Percentiles rank a stretch among this genome's conserved stretches.
phyloP scores from a whole-genome alignment of 23 tunicate species.

The Styela clava region DNA sequence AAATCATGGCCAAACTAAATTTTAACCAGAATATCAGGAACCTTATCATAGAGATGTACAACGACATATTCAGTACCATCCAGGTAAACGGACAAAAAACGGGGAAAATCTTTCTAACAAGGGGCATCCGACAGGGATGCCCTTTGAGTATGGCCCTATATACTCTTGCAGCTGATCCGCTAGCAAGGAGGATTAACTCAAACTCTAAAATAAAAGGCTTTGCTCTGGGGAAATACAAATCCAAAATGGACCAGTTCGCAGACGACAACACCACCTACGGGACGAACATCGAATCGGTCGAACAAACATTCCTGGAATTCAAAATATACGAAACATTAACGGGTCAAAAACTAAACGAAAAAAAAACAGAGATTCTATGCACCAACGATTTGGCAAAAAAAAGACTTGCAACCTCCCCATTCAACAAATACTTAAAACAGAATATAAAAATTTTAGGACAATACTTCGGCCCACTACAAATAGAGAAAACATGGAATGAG shows the following conservation, averaged over 20 bases:
- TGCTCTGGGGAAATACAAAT: background rate
- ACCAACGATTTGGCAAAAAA: background rate
- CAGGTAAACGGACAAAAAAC: slow-evolving; percentile 9
- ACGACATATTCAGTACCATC: slow-evolving; percentile 13
- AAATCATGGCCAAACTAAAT: background rate
- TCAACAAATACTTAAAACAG: background rate
- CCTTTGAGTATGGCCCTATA: slow-evolving; percentile 21
- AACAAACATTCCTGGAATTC: background rate
- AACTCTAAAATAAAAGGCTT: background rate
- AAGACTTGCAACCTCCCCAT: background rate
- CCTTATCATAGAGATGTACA: slow-evolving; percentile 13
- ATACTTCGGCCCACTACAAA: background rate
- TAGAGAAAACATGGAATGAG: background rate
- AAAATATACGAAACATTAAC: background rate
- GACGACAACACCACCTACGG: slow-evolving; percentile 11
- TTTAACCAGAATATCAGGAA: background rate
- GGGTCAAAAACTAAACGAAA: slow-evolving; percentile 24
- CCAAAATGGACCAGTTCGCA: slow-evolving; percentile 22
- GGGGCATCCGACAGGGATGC: slow-evolving; percentile 39
- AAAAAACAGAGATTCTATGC: slow-evolving; percentile 8
- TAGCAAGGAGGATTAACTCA: background rate
- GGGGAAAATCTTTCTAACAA: background rate
- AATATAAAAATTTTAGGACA: background rate
- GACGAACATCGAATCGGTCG: background rate
- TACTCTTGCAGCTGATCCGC: background rate